Percentiles rank a stretch among this genome's conserved stretches.
phyloP scores from a whole-genome alignment of 1,140 invertebrate species.

The Sweltsa coloradensis region DNA sequence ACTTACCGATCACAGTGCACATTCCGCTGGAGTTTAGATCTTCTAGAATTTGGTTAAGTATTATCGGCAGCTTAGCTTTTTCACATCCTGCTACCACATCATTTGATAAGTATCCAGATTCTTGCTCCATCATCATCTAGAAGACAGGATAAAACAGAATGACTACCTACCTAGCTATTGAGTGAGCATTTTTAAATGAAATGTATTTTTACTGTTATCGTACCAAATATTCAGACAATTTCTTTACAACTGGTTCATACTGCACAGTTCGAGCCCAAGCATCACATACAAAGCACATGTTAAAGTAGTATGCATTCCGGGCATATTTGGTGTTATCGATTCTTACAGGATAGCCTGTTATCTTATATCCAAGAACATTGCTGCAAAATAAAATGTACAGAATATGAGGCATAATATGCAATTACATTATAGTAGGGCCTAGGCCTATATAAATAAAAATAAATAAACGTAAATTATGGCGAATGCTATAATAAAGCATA shows the following conservation, averaged over 20 bases:
- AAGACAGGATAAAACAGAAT: slow-evolving; percentile 11
- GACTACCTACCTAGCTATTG: not conserved
- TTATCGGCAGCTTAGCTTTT: slow-evolving; percentile 45
- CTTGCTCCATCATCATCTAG: slow-evolving; percentile 67
- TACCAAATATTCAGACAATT: slow-evolving; percentile 82
- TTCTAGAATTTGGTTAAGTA: slow-evolving; percentile 62
- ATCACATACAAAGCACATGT: slow-evolving; percentile 90
- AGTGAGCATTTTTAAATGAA: not conserved
- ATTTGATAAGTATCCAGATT: slow-evolving; percentile 64
- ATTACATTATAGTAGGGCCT: not conserved
- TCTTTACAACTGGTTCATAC: slow-evolving; percentile 87
- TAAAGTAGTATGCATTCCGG: slow-evolving; percentile 91
- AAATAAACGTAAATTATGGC: slow-evolving; percentile 14
- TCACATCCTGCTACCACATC: slow-evolving; percentile 41
- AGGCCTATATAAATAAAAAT: not conserved
- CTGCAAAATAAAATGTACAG: slow-evolving; percentile 31
- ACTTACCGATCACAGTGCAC: slow-evolving; percentile 58
- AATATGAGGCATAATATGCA: not conserved
- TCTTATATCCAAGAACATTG: slow-evolving; percentile 72
- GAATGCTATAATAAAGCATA: too few relatives aligned
- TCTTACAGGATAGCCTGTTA: slow-evolving; percentile 83
- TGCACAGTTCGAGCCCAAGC: slow-evolving; percentile 75
- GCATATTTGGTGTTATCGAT: slow-evolving; percentile 84
- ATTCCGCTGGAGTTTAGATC: slow-evolving; percentile 69
- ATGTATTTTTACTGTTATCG: slow-evolving; percentile 19